Base-by-base conservation (phyloP, 2,113 vertebrate genomes). In the Trogon melanurus region DNA sequence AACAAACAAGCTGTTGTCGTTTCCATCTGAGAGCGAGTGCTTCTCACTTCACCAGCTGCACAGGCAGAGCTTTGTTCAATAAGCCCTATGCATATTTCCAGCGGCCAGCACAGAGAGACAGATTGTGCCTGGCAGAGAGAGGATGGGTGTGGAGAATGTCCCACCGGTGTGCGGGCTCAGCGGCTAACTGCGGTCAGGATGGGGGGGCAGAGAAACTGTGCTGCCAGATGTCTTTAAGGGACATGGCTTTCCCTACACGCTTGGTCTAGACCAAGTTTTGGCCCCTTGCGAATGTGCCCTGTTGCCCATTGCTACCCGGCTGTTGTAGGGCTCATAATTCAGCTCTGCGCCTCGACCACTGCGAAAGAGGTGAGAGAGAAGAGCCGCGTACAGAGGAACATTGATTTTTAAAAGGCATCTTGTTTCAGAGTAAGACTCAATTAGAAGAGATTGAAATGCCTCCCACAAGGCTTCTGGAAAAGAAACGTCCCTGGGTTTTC, bases 91-190 rank as follows among this genome's bases (percentile, higher is more conserved):
- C 1, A 5, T 29, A 14, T 41, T 69, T 73, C 34, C 85, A 85
- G 86, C 1, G 2, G 66, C 60, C 17, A 5, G 72, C 60, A 64
- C 41, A 75, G 71, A 87, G 56, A 34, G 50, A 88, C 61, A 26
- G 88, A 79, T 32, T 47, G 71, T 91, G 71, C 61, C 71, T 57
- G 79, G 79, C 41, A 90, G 81, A 62, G 69, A 30, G 64, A 73
- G 25, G 53, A 54, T 74, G 48, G 48, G 9, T 62, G 26, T 53
- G 56, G 56, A 76, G 64, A 88, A 48, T 26, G 6, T 51, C n/a
- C 64, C 61, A 62, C n/a, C 0, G 0, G 21, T 0, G 0, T 45
- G 74, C 47, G 2, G 30, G 47, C 32, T 18, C 0, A 0, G 27
- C 41, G 66, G 54, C 70, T 79, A 23, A 53, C 54, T 9, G 3